phyloP scores from a whole-genome alignment of 2,797 vertebrate species.

The Tenualosa ilisha region DNA sequence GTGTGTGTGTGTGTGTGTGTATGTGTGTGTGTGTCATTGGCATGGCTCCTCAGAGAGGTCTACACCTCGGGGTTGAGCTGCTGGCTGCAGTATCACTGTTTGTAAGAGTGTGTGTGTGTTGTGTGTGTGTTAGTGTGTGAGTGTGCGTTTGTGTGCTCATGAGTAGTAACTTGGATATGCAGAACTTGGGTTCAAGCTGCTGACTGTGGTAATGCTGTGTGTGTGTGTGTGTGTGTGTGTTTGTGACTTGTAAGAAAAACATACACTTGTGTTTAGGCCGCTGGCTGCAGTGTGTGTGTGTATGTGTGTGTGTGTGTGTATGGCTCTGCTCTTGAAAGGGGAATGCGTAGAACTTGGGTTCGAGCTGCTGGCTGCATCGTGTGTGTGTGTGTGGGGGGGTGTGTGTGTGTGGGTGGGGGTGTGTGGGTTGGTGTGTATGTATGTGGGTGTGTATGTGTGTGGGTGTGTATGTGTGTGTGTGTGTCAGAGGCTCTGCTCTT shows the following conservation, averaged over 20 bases:
- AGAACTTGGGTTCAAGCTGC: too few species aligned
- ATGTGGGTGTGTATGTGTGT: background rate
- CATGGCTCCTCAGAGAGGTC: background rate
- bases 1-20: conserved; percentile 4
- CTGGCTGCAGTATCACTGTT: background rate
- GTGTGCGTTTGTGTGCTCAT: background rate
- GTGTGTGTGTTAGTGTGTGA: background rate
- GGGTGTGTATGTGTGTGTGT: background rate
- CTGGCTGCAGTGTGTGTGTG: background rate
- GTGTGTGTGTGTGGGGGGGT: background rate
- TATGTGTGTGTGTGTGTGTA: background rate
- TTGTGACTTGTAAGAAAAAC: background rate
- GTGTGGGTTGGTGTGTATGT: background rate
- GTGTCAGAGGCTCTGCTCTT: background rate
- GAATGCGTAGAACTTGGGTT: conserved; percentile 91
- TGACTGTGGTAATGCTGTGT: background rate
- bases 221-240: conserved; percentile 1
- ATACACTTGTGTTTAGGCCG: too few species aligned
- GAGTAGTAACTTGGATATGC: background rate
- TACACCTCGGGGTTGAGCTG: background rate
- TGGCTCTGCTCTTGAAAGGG: conserved; percentile 80
- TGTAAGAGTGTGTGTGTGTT: conserved; percentile 11
- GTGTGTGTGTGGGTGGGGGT: background rate
- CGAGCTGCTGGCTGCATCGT: conserved; percentile 87
- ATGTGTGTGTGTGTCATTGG: background rate